Base-by-base conservation (phyloP, 2,797 vertebrate species). In the Myotis myotis region DNA sequence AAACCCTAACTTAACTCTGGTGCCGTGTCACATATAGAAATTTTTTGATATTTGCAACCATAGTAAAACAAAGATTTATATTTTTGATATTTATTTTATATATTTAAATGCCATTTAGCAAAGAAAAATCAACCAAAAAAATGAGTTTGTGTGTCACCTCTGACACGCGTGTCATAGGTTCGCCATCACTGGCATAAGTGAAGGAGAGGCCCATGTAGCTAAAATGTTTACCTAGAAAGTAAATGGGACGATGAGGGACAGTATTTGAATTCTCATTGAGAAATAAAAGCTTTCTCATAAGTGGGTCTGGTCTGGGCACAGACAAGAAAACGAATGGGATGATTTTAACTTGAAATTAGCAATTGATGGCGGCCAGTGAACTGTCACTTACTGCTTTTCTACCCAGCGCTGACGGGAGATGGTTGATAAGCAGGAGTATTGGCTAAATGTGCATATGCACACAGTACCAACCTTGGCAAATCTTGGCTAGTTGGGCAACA, bases 271-370 rank as follows among this genome's bases (percentile, higher is more conserved):
- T 97, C 95, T 98, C 90, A 60, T 66, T 96, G 97, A 97, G 96
- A 97, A 97, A 97, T 95, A 88, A 72, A 93, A 97, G 95, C 95
- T 96, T 98, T 97, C 97, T 97, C 97, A 76, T 93, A 93, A 97
- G 96, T 93, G 83, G 89, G 93, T 95, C 96, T 97, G 95, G 89
- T 93, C 85, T 92, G 0, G 3, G 76, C 92, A 87, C 95, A 97
- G 95, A 93, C 97, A 98, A 97, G 97, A 97, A 96, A 92, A 91
- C 66, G 57, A 88, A 84, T 93, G 92, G 66, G 87, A 71, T 97
- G 20, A 3, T 97, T 97, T 97, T 96, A 96, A 96, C 96, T 97
- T 97, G 96, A 97, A 98, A 98, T 98, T 95, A 97, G 96, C 96
- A 98, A 92, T 95, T 97, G 97, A 97, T 94, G 95, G 97, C 97